Percentiles rank a stretch among this genome's conserved stretches.
These are phyloP conservation scores for Rhodophaea formosa DNA, from an alignment of 2,888 invertebrate genomes.

Conservation along the genomic window DNA sequence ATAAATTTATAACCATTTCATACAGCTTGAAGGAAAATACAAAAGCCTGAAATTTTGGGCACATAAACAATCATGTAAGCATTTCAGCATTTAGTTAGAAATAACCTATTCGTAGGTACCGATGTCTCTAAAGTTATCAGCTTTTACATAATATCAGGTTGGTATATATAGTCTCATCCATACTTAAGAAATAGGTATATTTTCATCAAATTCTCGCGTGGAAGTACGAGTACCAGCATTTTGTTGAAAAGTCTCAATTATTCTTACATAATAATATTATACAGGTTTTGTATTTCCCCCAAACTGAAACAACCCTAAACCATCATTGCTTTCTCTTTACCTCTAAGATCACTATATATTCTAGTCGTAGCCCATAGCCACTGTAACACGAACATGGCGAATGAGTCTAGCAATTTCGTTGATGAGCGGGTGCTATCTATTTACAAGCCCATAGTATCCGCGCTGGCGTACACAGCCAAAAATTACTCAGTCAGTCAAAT, in stretches of 20 bases:
- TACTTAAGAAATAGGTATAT: no score
- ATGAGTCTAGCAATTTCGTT: slow-evolving; percentile 32
- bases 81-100: no score
- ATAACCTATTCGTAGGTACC: no score
- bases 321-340: not conserved
- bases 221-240: no score
- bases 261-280: not conserved
- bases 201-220: no score
- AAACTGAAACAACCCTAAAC: not conserved
- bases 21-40: slow-evolving; percentile 8
- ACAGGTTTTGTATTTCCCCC: slow-evolving; percentile 4
- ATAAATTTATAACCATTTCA: not conserved
- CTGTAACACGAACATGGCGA: slow-evolving; percentile 23
- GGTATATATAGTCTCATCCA: no score
- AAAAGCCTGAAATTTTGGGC: not conserved
- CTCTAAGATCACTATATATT: slow-evolving; percentile 17
- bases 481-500: not conserved
- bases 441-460: not conserved
- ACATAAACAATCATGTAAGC: no score
- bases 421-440: slow-evolving; percentile 20
- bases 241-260: not conserved
- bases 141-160: no score
- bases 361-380: slow-evolving; percentile 5
- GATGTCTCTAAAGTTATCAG: no score
- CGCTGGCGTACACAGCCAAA: not conserved